A percentile compares a stretch with the other conserved stretches of the same genome.
phyloP scores from a whole-genome alignment of 2,888 invertebrate genomes.

The Himalopsyche japonica region DNA sequence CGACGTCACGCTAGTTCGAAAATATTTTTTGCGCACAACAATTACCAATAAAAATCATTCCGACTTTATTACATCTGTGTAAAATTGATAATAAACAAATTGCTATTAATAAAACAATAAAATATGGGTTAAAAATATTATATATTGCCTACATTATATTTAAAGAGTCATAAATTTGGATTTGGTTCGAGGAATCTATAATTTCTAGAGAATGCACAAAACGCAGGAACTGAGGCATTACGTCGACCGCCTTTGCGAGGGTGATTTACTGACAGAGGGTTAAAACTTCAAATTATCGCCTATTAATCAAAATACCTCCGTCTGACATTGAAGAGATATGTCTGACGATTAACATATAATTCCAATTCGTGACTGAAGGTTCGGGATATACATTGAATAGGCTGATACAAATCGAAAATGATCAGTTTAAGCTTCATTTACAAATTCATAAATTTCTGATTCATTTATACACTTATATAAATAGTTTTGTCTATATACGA shows the following conservation, averaged over 20 bases:
- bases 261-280: conserved; percentile 25
- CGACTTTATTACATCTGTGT: no score
- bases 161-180: neutral
- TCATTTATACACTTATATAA: no score
- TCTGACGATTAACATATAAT: neutral
- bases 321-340: neutral
- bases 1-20: no score
- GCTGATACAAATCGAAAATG: no score
- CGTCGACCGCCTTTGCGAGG: neutral
- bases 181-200: neutral
- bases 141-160: neutral
- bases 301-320: conserved; percentile 13
- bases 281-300: conserved; percentile 14
- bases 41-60: no score
- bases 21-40: no score
- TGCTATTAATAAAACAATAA: no score
- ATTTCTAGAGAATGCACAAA: neutral
- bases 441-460: no score
- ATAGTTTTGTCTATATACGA: no score
- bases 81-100: no score
- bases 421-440: no score
- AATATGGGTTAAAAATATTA: neutral
- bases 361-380: neutral
- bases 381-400: no score
- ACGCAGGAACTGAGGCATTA: neutral